Base-by-base conservation (phyloP, 92 coral and sea anemone species). In the Virgularia gustaviana region DNA sequence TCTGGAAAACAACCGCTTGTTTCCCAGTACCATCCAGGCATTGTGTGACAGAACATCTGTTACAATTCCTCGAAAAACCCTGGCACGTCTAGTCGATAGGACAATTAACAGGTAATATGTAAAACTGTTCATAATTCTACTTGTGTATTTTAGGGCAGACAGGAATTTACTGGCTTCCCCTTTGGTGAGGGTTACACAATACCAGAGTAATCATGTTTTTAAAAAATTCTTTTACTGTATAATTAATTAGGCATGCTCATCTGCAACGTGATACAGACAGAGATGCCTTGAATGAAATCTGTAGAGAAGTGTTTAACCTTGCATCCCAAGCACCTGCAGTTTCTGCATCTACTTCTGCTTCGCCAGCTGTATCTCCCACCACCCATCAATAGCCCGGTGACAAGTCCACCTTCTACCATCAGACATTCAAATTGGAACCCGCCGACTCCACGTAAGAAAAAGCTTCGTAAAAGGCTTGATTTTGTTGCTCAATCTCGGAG, bases 391-490 rank as follows among this genome's bases (percentile, higher is more conserved):
- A 16, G 2, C 20, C 51, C 51, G 20, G 13, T 22, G 20, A 22
- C 20, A 43, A 22, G 51, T 43, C 51, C 51, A 34, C 8, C 71
- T 13, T 34, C 71, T 36, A 27, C 44, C 27, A 36, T 5, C 28
- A 19, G 32, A 31, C 34, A 23, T 63, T 43, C 71, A 16, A 15
- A 31, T 33, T 25, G 42, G 24, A 31, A 41, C 32, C 18, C 70
- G 37, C 32, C 37, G 25, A 33, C 70, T 31, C 70, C 53, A 37
- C 70, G 45, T 15, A 63, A 63, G 37, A 32, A n/a, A 29, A 31
- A 43, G 42, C 70, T 33, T 32, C 7, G 29, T 38, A 39, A 18
- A 38, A 63, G 44, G 29, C 25, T 22, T 63, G 27, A 30, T 28
- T 59, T 12, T 20, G 32, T 30, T 36, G 18, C 32, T 13, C 24